A percentile compares a stretch with the other conserved stretches of the same genome.
Conservation (phyloP, 2,888 invertebrate genomes). For the Thera britannica region DNA sequence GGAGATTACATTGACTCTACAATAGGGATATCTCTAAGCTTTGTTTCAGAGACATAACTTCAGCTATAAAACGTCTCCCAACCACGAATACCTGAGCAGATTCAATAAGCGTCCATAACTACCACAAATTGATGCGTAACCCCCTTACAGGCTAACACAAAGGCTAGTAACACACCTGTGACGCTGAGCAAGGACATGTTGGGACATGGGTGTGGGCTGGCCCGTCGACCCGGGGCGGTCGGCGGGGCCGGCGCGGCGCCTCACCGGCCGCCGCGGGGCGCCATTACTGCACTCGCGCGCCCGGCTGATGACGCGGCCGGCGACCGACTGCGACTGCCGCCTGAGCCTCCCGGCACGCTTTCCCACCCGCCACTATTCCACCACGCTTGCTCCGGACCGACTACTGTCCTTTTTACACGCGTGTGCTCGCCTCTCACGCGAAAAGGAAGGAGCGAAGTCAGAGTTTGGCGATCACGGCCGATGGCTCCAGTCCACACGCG, state of each 20-base stretch:
- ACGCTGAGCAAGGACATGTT: constrained; percentile 85
- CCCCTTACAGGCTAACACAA: constrained; percentile 53
- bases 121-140: constrained; percentile 62
- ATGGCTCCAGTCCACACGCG: constrained; percentile 47
- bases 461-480: constrained; percentile 25
- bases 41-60: constrained; percentile 20
- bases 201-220: constrained; percentile 75
- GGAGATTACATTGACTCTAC: constrained; percentile 8
- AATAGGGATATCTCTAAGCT: constrained; percentile 16
- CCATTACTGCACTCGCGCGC: constrained; percentile 77
- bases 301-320: constrained; percentile 79
- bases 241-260: constrained; percentile 83
- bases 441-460: constrained; percentile 25
- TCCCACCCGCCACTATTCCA: constrained; percentile 36
- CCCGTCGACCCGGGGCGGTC: constrained; percentile 84
- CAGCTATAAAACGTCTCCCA: constrained; percentile 34
- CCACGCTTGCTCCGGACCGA: constrained; percentile 22
- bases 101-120: constrained; percentile 64
- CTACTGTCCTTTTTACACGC: constrained; percentile 22
- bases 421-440: neutral
- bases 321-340: constrained; percentile 65
- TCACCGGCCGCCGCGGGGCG: constrained; percentile 84
- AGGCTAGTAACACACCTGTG: constrained; percentile 74
- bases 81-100: constrained; percentile 57
- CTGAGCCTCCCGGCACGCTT: constrained; percentile 35